Evolutionary conservation across 2,113 vertebrate genomes (phyloP).

Genomic region (Philantomba maxwellii): DNA sequence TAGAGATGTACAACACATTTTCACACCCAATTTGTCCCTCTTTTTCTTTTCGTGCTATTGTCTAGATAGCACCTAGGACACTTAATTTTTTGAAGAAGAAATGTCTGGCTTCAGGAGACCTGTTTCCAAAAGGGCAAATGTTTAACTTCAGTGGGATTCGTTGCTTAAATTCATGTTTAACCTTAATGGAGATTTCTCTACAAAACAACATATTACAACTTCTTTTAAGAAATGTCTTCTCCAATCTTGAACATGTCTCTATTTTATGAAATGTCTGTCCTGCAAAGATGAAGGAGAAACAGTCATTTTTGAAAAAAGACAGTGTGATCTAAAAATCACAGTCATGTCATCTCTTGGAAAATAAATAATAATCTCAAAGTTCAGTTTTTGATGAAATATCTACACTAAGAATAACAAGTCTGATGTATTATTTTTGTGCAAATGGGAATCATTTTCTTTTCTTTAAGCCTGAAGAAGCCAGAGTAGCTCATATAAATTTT

Average conservation of each 20-base stretch:
- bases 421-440: not conserved
- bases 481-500: not conserved
- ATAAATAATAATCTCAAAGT: constrained; percentile 24
- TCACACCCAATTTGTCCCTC: not conserved
- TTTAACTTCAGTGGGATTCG: not conserved
- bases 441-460: constrained; percentile 49
- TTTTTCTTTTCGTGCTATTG: not conserved
- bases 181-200: not conserved
- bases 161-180: constrained; percentile 4
- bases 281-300: constrained; percentile 12
- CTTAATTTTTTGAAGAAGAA: not conserved
- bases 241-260: not conserved
- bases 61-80: not conserved
- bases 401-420: constrained; percentile 43
- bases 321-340: not conserved
- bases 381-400: constrained; percentile 8
- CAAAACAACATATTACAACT: not conserved
- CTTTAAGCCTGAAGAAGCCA: not conserved
- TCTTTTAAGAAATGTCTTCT: not conserved
- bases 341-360: not conserved
- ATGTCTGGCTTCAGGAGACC: not conserved
- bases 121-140: constrained; percentile 19
- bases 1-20: not conserved
- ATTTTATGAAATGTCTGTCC: constrained; percentile 1
- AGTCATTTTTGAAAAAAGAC: not conserved